Base-by-base conservation (phyloP, 2,113 vertebrate species). In the Cavia aperea region DNA sequence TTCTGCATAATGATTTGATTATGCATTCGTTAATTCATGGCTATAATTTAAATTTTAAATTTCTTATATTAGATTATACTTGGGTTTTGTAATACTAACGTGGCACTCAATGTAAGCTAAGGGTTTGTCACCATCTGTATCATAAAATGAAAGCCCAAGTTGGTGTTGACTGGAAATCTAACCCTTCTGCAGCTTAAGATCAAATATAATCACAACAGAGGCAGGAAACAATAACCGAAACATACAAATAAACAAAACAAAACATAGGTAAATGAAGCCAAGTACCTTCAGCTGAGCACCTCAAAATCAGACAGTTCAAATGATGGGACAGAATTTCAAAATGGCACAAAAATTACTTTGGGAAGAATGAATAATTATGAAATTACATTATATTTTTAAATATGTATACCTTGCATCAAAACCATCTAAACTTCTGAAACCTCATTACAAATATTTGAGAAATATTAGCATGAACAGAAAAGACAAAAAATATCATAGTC, bases 41-140 rank as follows among this genome's bases (percentile, higher is more conserved):
- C 49, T 91, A 86, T 49, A 92, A 87, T 81, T 93, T 90, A 68
- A n/a, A 78, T 91, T 90, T 95, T 85, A 70, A 78, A 81, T 91
- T 60, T 92, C 49, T 93, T 78, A 63, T 46, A 36, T 62, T 79
- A 31, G 26, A 63, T 93, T 88, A 70, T 65, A 89, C 26, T 86
- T 91, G 26, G 39, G 49, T 49, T 82, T 62, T 89, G 11, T 86
- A 68, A 70, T 66, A 83, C n/a, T 93, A 84, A 90, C 43, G 60
- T 78, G 63, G 65, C 11, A 93, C 7, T 82, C 51, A 65, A 0
- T 14, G 11, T 68, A 73, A 51, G 13, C 36, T 60, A 92, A 93
- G 46, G 1, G 1, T 86, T 81, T 83, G 9, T 78, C 60, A 77
- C 63, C 68, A 62, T 73, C 83, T 73, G 65, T 91, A 4, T 65